Evolutionary conservation across 1,140 invertebrate species (phyloP).

Genomic region (Drosophila orosa): DNA sequence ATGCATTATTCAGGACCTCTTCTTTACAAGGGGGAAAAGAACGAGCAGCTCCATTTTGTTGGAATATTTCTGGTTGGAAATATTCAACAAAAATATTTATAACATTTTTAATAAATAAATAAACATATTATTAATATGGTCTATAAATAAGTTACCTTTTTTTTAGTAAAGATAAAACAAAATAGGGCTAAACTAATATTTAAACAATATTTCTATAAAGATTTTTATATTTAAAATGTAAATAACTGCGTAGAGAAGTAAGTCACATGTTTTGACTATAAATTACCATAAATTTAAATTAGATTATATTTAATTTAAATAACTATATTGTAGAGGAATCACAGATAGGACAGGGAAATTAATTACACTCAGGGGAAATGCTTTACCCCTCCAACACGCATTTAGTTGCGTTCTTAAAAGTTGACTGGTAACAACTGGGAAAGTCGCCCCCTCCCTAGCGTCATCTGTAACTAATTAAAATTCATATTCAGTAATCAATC

Average conservation of each 20-base stretch:
- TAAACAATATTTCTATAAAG: no score
- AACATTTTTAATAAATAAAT: background rate
- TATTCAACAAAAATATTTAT: background rate
- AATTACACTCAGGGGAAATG: background rate
- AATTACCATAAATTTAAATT: no score
- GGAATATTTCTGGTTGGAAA: background rate
- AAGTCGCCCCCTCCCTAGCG: conserved; percentile 3
- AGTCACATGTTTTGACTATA: no score
- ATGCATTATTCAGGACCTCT: conserved; percentile 36
- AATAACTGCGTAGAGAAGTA: no score
- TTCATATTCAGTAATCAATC: conserved; percentile 52
- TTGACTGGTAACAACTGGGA: background rate
- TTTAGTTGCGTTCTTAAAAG: background rate
- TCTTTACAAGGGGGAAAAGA: conserved; percentile 1
- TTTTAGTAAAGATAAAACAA: no score
- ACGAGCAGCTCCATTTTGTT: no score
- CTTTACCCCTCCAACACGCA: background rate
- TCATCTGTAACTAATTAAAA: conserved; percentile 36
- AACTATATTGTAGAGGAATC: background rate
- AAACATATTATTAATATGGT: background rate
- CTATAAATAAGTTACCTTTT: background rate
- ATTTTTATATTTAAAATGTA: no score
- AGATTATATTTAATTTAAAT: background rate
- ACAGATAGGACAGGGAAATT: background rate
- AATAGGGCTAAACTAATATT: no score